Evolutionary conservation across 1,140 invertebrate genomes (phyloP), one percentile per base, ranked within the genome.

Genomic region (Grapholita molesta): DNA sequence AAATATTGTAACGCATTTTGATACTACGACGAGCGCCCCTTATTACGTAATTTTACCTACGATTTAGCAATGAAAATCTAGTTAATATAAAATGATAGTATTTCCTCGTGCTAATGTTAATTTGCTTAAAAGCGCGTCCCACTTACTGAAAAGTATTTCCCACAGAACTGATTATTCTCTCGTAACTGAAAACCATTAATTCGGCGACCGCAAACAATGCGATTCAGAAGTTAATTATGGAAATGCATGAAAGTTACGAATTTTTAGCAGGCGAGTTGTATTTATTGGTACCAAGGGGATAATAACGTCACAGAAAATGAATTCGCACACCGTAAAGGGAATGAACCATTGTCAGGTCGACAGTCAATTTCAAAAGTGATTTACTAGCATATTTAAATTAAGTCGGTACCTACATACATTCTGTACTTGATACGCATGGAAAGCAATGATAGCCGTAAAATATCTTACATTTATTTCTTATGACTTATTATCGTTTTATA

Each of bases 161-260:
- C n/a, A 52, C 42, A 52, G 6, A 52, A 25, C 28, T 55, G 21
- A 55, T 9, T 25, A 55, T 55, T 55, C 53, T 2, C 21, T 55
- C 21, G 25, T 28, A 55, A 61, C 25, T 18, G 1, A 57, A 61
- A 61, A 30, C 55, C 25, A 55, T 61, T 15, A 30, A 5, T 61
- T 30, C 55, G 25, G 28, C 7, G 28, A 30, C 12, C n/a, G 28
- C 5, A 21, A 48, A 48, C 42, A 61, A 25, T 28, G 25, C 3
- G n/a, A 30, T 30, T 28, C n/a, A 25, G 18, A 28, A 61, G 32
- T 61, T 61, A 61, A 61, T 61, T 61, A 61, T 61, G 55, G 55
- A 32, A 61, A 61, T 61, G 24, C n/a, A 61, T 61, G 55, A 61
- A 61, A 32, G 28, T 61, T 61, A 6, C 55, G 55, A 61, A 61